Base-by-base conservation (phyloP, 2,888 invertebrate genomes). In the Patella depressa region DNA sequence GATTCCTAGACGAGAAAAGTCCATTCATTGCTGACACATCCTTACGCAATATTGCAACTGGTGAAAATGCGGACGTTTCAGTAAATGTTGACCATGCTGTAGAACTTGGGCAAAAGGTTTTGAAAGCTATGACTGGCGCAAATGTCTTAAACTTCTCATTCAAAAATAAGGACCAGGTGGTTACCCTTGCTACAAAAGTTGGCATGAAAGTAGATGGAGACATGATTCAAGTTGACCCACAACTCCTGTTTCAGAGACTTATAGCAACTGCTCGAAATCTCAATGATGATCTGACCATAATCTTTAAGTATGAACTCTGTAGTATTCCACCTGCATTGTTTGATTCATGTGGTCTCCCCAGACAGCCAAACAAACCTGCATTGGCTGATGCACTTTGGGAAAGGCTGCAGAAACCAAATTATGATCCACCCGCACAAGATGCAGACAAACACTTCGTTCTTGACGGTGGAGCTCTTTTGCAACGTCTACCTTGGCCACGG, bases 11-110 rank as follows among this genome's bases (percentile, higher is more conserved):
- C n/a, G 80, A 81, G 0, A 79, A 78, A 59, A 82, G 76, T 72
- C 86, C 84, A 17, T 85, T 87, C 57, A 14, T 17, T 45, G 78
- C 76, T 53, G 82, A 80, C 14, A 12, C 57, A 65, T 53, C 17
- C 14, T 73, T 87, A 2, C 73, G 81, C 53, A 87, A 82, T 74
- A 81, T 87, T 54, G 81, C 80, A 72, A 85, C 80, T 59, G 85
- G 85, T 29, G 80, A 78, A 9, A 53, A 53, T 73, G 85, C 82
- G 14, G 82, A 81, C 17, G 73, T 72, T 9, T 59, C 69, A 2
- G 80, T 84, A 1, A 84, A 85, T 83, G 82, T 78, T 9, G 80
- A 85, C 53, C 65, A 69, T 15, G 84, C 86, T 34, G 76, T 78
- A 59, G 70, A 74, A 12, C 34, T 82, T 70, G 83, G 85, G 24